Base-by-base conservation (phyloP, 2,888 invertebrate species). In the Octodonta nipae region DNA sequence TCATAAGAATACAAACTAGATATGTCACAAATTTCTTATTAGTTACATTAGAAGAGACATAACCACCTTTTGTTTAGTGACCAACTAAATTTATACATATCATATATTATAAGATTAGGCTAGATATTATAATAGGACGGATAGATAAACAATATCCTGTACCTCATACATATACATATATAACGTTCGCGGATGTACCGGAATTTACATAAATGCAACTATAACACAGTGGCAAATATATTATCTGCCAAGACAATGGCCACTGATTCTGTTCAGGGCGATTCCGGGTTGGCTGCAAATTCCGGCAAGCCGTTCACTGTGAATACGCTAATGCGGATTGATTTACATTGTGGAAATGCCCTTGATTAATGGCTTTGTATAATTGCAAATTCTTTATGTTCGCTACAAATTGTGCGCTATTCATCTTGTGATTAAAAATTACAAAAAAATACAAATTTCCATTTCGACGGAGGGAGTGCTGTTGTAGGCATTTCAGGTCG, bases 381-480 rank as follows among this genome's bases (percentile, higher is more conserved):
- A 59, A 59, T 58, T 58, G 56, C 56, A 55, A 59, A 59, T 59
- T 59, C 59, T 59, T 58, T 57, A 56, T 57, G 58, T 54, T 46
- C 22, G 22, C 4, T 22, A 10, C 11, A 22, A 22, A 22, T 10
- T 22, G 10, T 11, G 22, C 22, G 22, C 22, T 11, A 22, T 22
- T 22, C 22, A 22, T 22, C 22, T 22, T 22, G 22, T 22, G 22
- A 22, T 22, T 22, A 22, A 22, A 22, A 22, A 22, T 11, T n/a
- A n/a, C n/a, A n/a, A n/a, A n/a, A n/a, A n/a, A 30, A 33, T 35
- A 25, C 33, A 35, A 38, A 35, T 34, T 33, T 32, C 38, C 31
- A 33, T 34, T n/a, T n/a, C n/a, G n/a, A n/a, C n/a, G n/a, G n/a
- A n/a, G n/a, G n/a, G 8, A 6, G 6, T 17, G 17, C 5, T 17